Evolutionary conservation across 2,888 invertebrate genomes (phyloP).

Genomic region (Pterobdella sp.): DNA sequence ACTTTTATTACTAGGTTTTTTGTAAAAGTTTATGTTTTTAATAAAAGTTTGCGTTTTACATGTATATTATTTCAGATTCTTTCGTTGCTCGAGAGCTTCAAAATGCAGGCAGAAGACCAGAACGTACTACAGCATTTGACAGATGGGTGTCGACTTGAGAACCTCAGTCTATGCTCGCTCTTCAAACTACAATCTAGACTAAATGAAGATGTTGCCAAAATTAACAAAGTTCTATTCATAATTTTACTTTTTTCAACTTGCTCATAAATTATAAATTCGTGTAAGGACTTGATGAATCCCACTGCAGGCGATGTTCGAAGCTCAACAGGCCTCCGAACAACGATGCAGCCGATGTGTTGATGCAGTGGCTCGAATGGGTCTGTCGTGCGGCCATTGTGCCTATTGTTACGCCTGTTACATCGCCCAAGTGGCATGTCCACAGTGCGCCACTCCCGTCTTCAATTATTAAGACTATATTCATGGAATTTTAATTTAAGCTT

Average conservation of each 20-base stretch:
- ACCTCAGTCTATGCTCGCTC: background rate
- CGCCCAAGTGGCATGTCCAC: conserved; percentile 7
- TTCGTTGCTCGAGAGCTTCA: background rate
- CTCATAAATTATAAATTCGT: no score
- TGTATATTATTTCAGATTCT: background rate
- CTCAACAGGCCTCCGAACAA: background rate
- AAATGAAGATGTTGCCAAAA: background rate
- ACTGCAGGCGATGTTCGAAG: background rate
- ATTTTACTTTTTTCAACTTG: no score
- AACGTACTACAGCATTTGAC: background rate
- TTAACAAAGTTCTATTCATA: background rate
- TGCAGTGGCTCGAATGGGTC: background rate
- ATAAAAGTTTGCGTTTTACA: background rate
- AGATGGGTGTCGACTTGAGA: background rate
- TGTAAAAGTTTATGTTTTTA: background rate
- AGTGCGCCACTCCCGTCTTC: background rate
- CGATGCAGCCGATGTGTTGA: conserved; percentile 2
- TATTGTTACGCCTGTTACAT: conserved; percentile 3
- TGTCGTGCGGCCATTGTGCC: background rate
- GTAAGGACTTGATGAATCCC: background rate
- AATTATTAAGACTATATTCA: background rate
- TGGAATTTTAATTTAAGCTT: no score
- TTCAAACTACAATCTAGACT: conserved; percentile 3
- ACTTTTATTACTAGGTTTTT: no score
- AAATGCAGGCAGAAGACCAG: background rate